Base-by-base conservation (phyloP, 2,888 invertebrate genomes). In the Cyclophora punctaria region DNA sequence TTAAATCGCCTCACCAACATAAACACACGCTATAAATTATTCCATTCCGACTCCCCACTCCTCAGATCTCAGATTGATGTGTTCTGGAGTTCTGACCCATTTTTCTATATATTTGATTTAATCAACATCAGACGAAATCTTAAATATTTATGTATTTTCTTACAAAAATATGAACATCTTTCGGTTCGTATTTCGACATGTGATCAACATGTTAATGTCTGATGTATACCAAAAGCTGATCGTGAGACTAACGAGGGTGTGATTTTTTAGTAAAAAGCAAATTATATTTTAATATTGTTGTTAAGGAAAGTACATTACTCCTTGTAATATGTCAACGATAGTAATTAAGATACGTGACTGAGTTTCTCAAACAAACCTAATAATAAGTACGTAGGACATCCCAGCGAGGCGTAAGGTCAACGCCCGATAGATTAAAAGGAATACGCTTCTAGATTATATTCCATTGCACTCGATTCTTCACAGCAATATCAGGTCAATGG, bases 401-500 rank as follows among this genome's bases (percentile, higher is more conserved):
- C 6, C 48, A 48, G 52, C 47, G 20, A 34, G 46, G 41, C 35
- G 35, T 40, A 47, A 51, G 54, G 56, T 54, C 51, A 45, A 41
- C 41, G 51, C 6, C 46, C 54, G 52, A 41, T 44, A 50, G 52
- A 57, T 57, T 54, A 55, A 59, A 57, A 56, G 51, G 50, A 54
- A 48, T 48, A 54, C 49, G 50, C 50, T 48, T 52, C 47, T 48
- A 41, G 49, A 47, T 46, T 44, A 51, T 45, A 48, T 47, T 57
- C 50, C 45, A 48, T 53, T 51, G 49, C 51, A 46, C 47, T 50
- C 41, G 43, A 41, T 51, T 44, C 7, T 44, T 44, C 41, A 5
- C 20, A 44, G 47, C 50, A 46, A 48, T 48, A 43, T 45, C 7
- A 42, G 37, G 34, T 47, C 46, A 48, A 45, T 49, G 20, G 20